phyloP scores from a whole-genome alignment of 2,797 vertebrate species.

The Neopelma chrysocephalum region DNA sequence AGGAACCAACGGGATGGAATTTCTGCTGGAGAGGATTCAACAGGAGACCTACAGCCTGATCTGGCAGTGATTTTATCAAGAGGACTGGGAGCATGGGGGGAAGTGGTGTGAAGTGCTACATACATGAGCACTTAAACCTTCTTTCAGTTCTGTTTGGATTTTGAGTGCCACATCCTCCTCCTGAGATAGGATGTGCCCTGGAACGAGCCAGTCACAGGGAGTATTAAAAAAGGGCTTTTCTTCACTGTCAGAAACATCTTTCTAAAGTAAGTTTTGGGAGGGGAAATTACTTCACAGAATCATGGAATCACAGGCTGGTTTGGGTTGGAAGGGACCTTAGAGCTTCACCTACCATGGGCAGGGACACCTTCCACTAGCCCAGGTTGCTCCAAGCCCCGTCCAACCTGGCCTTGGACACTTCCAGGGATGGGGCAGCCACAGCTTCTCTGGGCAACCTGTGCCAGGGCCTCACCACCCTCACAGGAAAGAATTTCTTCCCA shows the following conservation, averaged over 20 bases:
- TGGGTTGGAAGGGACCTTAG: background rate
- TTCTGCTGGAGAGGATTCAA: background rate
- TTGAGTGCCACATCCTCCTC: background rate
- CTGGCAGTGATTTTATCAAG: background rate
- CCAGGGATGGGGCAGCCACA: background rate
- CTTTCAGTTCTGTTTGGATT: background rate
- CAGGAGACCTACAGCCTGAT: background rate
- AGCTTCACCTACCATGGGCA: background rate
- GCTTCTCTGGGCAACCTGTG: background rate
- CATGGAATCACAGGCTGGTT: background rate
- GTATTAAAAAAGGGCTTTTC: background rate
- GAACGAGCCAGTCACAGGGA: background rate
- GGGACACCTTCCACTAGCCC: background rate
- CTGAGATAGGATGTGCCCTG: background rate
- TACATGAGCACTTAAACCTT: background rate
- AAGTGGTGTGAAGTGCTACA: background rate
- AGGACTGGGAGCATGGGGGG: background rate
- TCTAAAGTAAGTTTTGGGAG: background rate
- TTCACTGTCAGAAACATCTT: background rate
- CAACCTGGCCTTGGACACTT: fast-evolving
- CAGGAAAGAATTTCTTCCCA: fast-evolving
- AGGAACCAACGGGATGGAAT: background rate
- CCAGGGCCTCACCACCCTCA: fast-evolving
- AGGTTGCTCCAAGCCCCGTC: fast-evolving
- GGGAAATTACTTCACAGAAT: background rate